Evolutionary conservation across 2,888 invertebrate genomes (phyloP), one percentile per base, ranked within the genome.

Genomic region (Teleiodes luculella): DNA sequence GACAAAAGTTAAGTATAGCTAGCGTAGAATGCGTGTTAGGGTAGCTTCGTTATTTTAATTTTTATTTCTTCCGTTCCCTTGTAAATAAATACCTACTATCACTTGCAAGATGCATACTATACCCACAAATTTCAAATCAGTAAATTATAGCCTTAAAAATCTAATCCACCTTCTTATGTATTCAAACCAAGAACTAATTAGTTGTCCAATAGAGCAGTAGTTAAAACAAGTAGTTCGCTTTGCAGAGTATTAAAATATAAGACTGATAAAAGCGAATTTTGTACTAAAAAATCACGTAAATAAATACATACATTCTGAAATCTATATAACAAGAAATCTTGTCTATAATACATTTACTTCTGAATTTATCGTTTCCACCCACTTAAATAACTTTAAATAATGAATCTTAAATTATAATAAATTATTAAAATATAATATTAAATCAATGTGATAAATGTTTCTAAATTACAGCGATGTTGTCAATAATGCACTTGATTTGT

Each of bases 231-330:
- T 50, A 50, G 50, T 39, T 37, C 13, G 39, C 39, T 45, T 54
- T 43, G 33, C 54, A 55, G 43, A 31, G 13, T 46, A 2, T 35
- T 49, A 65, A 64, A 64, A 63, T 67, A 74, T 79, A 86, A 86
- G 86, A 86, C 86, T 86, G 86, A 86, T 80, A 76, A 81, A 84
- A 85, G 83, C 86, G 86, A 86, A 85, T 86, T 86, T 84, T 72
- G 57, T 70, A 72, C 67, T 69, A 69, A 68, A 52, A 13, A 53
- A 52, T 18, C 51, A 37, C 52, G 43, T 56, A 48, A 52, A 52
- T 16, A 24, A 24, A 24, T 24, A 24, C 24, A 24, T 24, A 24
- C 24, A 3, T 24, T 24, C 24, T 24, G 6, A 24, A 24, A 46
- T 47, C 53, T 48, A 49, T 52, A 54, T 46, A 41, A 41, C 37